These are phyloP conservation scores for Mormyrus lacerda DNA, from an alignment of 2,113 vertebrate genomes.

Conservation along the genomic window DNA sequence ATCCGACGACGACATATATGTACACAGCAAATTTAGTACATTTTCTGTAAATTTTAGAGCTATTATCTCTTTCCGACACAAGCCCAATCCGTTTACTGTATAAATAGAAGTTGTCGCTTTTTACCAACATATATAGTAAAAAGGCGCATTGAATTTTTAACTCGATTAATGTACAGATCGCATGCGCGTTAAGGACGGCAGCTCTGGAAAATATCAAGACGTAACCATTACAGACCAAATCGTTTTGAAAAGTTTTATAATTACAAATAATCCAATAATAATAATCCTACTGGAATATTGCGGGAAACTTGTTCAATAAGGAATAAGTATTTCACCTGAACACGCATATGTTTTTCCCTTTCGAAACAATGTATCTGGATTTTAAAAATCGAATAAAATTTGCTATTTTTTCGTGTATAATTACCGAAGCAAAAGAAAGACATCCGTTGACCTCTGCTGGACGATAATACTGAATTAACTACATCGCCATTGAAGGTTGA, in stretches of 20 bases:
- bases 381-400: background rate
- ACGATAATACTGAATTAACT: background rate
- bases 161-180: background rate
- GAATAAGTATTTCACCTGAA: background rate
- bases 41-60: constrained; percentile 32
- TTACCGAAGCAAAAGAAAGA: background rate
- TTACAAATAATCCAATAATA: background rate
- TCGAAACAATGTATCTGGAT: background rate
- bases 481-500: background rate
- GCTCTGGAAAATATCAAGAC: background rate
- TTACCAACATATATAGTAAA: constrained; percentile 32
- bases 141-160: constrained; percentile 8
- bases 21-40: background rate
- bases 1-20: constrained; percentile 26
- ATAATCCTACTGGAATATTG: background rate
- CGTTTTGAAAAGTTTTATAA: background rate
- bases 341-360: background rate
- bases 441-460: background rate
- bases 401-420: background rate
- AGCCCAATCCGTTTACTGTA: constrained; percentile 24
- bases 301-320: background rate
- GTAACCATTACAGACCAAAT: background rate
- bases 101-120: constrained; percentile 28
- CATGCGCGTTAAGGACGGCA: background rate
- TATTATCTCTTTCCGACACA: constrained; percentile 2